Percentiles rank a stretch among this genome's conserved stretches.
These are phyloP conservation scores for Hyaena hyaena DNA, from an alignment of 2,113 vertebrate species.

Conservation along the genomic window DNA sequence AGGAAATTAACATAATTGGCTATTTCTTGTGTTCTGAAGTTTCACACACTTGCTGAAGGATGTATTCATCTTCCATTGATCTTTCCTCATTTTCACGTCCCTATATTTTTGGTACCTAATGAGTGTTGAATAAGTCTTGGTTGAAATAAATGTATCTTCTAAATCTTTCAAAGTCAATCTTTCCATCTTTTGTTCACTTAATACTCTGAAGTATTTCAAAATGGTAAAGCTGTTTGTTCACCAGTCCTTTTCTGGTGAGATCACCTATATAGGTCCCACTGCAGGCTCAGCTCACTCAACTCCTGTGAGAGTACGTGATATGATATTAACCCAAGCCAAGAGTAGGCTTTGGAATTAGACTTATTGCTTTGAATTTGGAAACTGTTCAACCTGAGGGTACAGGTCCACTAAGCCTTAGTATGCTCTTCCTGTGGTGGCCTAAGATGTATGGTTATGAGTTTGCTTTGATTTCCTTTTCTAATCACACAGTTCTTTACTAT, in stretches of 20 bases:
- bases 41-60: not conserved
- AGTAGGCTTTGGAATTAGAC: not conserved
- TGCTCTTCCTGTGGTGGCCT: not conserved
- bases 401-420: not conserved
- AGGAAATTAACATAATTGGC: constrained; percentile 38
- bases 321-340: not conserved
- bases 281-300: not conserved
- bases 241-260: not conserved
- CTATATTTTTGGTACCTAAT: not conserved
- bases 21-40: not conserved
- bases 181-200: not conserved
- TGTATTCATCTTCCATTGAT: not conserved
- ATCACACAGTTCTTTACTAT: not conserved
- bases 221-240: not conserved
- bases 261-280: not conserved
- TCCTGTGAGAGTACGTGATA: not conserved
- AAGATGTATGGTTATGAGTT: not conserved
- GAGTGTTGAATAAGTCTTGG: not conserved
- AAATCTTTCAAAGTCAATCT: not conserved
- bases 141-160: not conserved
- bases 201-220: not conserved
- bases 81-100: not conserved
- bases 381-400: not conserved
- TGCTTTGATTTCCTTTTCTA: not conserved
- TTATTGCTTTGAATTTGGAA: not conserved